Conservation (phyloP, 1,140 invertebrate genomes). For the Neomicropteryx cornuta region DNA sequence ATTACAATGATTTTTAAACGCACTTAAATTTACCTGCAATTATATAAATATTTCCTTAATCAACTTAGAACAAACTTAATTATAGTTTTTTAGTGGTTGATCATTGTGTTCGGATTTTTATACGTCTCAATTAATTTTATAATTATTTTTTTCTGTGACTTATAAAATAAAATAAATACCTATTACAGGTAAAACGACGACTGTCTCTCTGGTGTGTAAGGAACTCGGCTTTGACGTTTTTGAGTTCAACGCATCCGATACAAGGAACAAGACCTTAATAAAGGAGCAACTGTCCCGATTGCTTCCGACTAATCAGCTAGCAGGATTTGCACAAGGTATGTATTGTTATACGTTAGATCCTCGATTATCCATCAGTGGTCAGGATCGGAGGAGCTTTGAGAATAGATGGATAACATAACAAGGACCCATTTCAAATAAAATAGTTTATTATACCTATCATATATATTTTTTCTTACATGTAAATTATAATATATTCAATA, state of each 20-base stretch:
- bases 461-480: constrained; percentile 17
- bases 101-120: too few species aligned
- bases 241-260: constrained; percentile 97
- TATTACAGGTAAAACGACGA: constrained; percentile 74
- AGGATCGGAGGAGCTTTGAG: too few species aligned
- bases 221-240: constrained; percentile 83
- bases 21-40: too few species aligned
- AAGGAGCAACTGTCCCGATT: constrained; percentile 72
- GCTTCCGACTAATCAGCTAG: constrained; percentile 59
- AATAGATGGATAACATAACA: too few species aligned
- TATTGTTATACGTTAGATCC: neutral
- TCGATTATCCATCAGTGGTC: constrained; percentile 10
- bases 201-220: constrained; percentile 68
- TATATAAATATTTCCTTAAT: too few species aligned
- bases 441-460: too few species aligned
- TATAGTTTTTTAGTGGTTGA: too few species aligned
- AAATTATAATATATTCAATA: constrained; percentile 8
- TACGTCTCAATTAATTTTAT: too few species aligned
- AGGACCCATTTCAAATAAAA: too few species aligned
- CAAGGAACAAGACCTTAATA: constrained; percentile 81
- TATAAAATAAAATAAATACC: constrained; percentile 5
- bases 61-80: too few species aligned
- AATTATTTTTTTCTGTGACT: too few species aligned
- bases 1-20: too few species aligned
- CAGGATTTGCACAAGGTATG: constrained; percentile 46